These are phyloP conservation scores for Brienomyrus brachyistius DNA, from an alignment of 2,113 vertebrate species.

Conservation along the genomic window DNA sequence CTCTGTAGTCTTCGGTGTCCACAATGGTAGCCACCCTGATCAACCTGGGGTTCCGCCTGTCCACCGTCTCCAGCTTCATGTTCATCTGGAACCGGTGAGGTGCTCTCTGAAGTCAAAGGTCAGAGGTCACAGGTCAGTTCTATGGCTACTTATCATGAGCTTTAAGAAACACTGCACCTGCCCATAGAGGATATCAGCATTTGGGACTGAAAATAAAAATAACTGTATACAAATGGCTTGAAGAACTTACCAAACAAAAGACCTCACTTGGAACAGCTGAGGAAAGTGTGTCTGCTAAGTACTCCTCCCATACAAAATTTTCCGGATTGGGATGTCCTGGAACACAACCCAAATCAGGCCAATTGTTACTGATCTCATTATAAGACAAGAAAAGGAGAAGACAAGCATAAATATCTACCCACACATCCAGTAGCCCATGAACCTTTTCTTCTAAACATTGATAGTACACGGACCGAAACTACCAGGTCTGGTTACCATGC, in stretches of 20 bases:
- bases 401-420: neutral
- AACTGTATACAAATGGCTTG: neutral
- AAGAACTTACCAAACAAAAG: slow-evolving; percentile 66
- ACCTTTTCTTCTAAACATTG: neutral
- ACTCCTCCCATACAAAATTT: slow-evolving; percentile 74
- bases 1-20: slow-evolving; percentile 63
- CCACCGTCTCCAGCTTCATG: slow-evolving; percentile 73
- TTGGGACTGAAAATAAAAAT: neutral
- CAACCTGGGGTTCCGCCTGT: slow-evolving; percentile 73
- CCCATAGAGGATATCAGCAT: neutral
- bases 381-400: neutral
- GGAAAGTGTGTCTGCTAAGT: slow-evolving; percentile 69
- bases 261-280: slow-evolving; percentile 66
- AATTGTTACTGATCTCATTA: neutral
- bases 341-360: slow-evolving; percentile 31
- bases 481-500: neutral
- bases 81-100: slow-evolving; percentile 69
- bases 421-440: neutral
- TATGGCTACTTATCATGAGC: neutral
- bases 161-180: neutral
- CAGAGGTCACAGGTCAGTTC: neutral
- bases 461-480: neutral
- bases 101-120: slow-evolving; percentile 52
- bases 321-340: slow-evolving; percentile 69
- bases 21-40: slow-evolving; percentile 69